Base-by-base conservation (phyloP, 2,888 invertebrate genomes). In the Gastracanthus pulcherrimus region DNA sequence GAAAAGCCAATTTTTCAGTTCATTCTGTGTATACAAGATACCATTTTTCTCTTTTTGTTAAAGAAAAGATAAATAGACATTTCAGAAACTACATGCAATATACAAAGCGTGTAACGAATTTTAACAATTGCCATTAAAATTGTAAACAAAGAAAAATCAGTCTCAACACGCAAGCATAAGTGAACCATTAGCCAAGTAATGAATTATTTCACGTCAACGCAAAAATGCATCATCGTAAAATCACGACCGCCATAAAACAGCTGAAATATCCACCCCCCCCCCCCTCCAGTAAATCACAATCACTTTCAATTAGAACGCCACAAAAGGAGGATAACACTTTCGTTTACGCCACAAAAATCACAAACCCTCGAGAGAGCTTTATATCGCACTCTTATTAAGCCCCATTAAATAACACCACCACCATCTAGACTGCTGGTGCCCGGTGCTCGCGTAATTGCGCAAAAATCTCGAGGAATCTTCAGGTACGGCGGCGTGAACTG, bases 281-380 rank as follows among this genome's bases (percentile, higher is more conserved):
- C 23, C 55, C 2, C 11, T 13, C 2, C 45, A 67, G 16, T 69
- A 69, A 69, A 48, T 69, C 19, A 34, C 13, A 51, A 69, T 48
- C 34, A 31, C 55, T 71, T 71, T 71, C 58, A 60, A 72, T 60
- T 60, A 51, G 13, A 19, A n/a, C 16, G 11, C 9, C 23, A 55
- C 55, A 55, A 55, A n/a, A 38, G 5, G 3, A 23, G 36, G 23
- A 19, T 23, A 64, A 23, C 23, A 38, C 13, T 38, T 23, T 55
- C 55, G 26, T 55, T 4, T 55, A n/a, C 23, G 13, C 26, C 55
- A 55, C 55, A 11, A 3, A 9, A 55, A 26, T 55, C 23, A 48
- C n/a, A 69, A 48, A 38, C 26, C 2, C 48, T 48, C 48, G 34
- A n/a, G n/a, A n/a, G n/a, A 23, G 26, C 23, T 23, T 55, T 26